Percentiles rank a stretch among this genome's conserved stretches.
Evolutionary conservation across 2,888 invertebrate species (phyloP).

Genomic region (Platycheirus albimanus): DNA sequence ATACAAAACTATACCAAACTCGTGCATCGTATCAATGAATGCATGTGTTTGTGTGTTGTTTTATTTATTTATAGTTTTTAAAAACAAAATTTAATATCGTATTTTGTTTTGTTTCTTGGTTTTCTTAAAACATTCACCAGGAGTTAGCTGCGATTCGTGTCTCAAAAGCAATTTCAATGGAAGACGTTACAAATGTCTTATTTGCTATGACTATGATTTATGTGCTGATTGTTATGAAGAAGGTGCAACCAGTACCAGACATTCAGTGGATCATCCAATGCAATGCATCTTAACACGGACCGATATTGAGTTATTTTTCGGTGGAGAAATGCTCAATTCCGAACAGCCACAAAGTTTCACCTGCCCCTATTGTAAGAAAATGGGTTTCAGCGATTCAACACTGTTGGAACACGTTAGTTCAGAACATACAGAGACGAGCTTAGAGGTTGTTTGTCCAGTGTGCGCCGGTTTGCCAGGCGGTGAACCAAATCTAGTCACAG

Average conservation of each 20-base stretch:
- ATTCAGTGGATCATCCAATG: conserved; percentile 98
- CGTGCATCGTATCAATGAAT: no score
- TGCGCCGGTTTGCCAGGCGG: conserved; percentile 98
- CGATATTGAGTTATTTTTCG: conserved; percentile 98
- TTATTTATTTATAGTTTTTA: conserved; percentile 24
- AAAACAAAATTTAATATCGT: conserved; percentile 7
- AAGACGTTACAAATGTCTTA: conserved; percentile 98
- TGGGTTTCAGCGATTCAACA: conserved; percentile 97
- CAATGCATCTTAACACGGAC: conserved; percentile 98
- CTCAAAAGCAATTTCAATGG: conserved; percentile 98
- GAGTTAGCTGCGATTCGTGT: conserved; percentile 99
- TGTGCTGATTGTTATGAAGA: conserved; percentile 98
- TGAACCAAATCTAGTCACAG: conserved; percentile 98
- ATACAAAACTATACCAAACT: conserved; percentile 10
- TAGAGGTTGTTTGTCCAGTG: conserved; percentile 98
- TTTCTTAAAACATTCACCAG: conserved; percentile 84
- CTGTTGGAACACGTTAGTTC: conserved; percentile 95
- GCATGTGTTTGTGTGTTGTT: conserved; percentile 10
- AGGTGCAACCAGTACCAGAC: conserved; percentile 94
- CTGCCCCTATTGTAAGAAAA: conserved; percentile 98
- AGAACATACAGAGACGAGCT: conserved; percentile 95
- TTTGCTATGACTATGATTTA: conserved; percentile 99
- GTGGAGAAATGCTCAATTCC: conserved; percentile 94
- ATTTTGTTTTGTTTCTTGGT: conserved; percentile 30
- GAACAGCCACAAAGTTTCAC: conserved; percentile 98